A percentile compares a stretch with the other conserved stretches of the same genome.
Conservation (phyloP, 2,888 invertebrate genomes). For the Merodon equestris region DNA sequence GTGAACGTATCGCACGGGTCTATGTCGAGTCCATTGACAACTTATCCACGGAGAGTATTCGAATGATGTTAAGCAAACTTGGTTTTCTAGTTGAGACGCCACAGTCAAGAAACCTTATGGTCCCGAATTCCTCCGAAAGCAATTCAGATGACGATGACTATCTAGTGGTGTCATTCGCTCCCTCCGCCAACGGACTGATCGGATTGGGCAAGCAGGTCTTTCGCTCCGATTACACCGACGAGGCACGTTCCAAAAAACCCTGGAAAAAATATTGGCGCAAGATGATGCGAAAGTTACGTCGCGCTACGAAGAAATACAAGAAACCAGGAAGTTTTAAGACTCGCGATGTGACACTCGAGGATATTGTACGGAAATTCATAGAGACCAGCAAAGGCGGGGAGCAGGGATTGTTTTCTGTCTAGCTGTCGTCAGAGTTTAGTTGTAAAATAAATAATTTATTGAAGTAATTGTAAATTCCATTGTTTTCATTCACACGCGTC, state of each 20-base stretch:
- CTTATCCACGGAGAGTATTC: conserved; percentile 33
- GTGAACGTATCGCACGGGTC: conserved; percentile 41
- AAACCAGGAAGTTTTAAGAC: conserved; percentile 44
- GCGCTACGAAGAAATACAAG: conserved; percentile 40
- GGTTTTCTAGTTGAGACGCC: conserved; percentile 27
- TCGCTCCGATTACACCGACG: conserved; percentile 28
- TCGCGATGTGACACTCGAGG: conserved; percentile 47
- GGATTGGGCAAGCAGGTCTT: conserved; percentile 30
- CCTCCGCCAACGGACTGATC: conserved; percentile 4
- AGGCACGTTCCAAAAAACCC: conserved; percentile 37
- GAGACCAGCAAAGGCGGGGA: conserved; percentile 12
- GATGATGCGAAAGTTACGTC: conserved; percentile 52
- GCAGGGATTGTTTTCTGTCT: conserved; percentile 26
- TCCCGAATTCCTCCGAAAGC: not conserved
- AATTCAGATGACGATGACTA: conserved; percentile 24
- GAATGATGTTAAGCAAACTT: conserved; percentile 37
- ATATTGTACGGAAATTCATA: conserved; percentile 23
- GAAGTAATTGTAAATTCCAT: conserved; percentile 14
- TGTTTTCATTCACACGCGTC: not conserved
- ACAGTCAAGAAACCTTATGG: conserved; percentile 38
- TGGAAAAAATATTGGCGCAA: conserved; percentile 48
- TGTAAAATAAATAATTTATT: conserved; percentile 26
- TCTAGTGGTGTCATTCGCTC: conserved; percentile 36
- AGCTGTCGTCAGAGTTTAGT: not conserved
- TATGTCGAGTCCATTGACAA: conserved; percentile 32